Base-by-base conservation (phyloP, 2,888 invertebrate genomes). In the Xestia xanthographa region DNA sequence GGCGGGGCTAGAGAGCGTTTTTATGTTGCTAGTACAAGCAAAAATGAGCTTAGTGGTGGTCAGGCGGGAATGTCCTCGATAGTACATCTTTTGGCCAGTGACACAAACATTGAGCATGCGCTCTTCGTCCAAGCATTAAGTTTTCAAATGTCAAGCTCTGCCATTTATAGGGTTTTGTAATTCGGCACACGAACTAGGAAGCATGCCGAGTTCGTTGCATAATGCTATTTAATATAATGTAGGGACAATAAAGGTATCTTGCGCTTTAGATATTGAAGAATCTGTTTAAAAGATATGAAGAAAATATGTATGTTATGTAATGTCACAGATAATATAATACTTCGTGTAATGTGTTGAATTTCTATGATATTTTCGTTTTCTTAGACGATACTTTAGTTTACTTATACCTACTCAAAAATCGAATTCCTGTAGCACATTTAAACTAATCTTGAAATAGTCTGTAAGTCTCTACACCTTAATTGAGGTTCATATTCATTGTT, bases 81-180 rank as follows among this genome's bases (percentile, higher is more conserved):
- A n/a, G n/a, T 26, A 60, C 63, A 82, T 77, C 62, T 74, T 48
- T 78, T 74, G 17, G 2, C 1, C 0, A 66, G 34, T 63, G 43
- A n/a, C 72, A 80, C 58, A 76, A 72, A 69, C 72, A 81, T 87
- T 77, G 80, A 48, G 70, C 77, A 87, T 89, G 73, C 86, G 78
- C 66, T 53, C 29, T 66, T 73, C 86, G 72, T 75, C 72, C 79
- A 62, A 77, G 56, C 77, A 90, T 90, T 90, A 86, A 86, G 82
- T 89, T 91, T 89, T 87, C 89, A 93, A 92, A 91, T 91, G 89
- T 89, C 84, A 82, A 67, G 65, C 70, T 74, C 62, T 70, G 84
- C 81, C 86, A 82, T 88, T 82, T 86, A 69, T 73, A 75, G 80
- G 79, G 72, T 81, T 84, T 89, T 84, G 86, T 69, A 81, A 89